phyloP scores from a whole-genome alignment of 2,797 vertebrate genomes.

The Gymnoscopelus braueri region DNA sequence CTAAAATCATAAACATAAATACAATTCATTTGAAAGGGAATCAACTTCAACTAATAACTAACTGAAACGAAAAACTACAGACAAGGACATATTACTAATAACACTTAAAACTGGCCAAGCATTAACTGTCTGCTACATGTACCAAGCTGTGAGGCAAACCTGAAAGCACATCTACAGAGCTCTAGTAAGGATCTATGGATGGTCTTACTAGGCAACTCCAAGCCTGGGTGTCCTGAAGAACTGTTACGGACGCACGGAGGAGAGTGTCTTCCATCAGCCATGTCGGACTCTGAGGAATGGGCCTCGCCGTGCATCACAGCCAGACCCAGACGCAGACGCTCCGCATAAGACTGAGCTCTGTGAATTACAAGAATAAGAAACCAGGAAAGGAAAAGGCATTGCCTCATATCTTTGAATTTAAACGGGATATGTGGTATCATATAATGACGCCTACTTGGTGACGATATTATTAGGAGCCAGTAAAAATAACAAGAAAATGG shows the following conservation, averaged over 20 bases:
- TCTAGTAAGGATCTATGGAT: conserved; percentile 8
- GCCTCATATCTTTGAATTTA: too few species aligned
- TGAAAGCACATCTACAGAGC: not conserved
- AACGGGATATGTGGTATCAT: too few species aligned
- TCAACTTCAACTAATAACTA: conserved; percentile 2
- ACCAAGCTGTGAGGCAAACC: conserved; percentile 21
- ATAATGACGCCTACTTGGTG: too few species aligned
- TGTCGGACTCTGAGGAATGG: conserved; percentile 96
- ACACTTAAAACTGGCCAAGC: conserved; percentile 1
- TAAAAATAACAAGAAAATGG: too few species aligned
- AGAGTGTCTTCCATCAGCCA: conserved; percentile 96
- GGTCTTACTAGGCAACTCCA: conserved; percentile 94
- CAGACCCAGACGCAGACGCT: conserved; percentile 92
- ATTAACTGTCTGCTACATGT: not conserved
- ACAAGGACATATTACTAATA: not conserved
- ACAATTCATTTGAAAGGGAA: not conserved
- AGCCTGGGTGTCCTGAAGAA: conserved; percentile 88
- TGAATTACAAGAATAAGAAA: not conserved
- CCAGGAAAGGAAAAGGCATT: not conserved
- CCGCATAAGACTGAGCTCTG: conserved; percentile 96
- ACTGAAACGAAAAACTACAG: conserved; percentile 20
- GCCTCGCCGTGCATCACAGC: conserved; percentile 98
- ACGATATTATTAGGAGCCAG: too few species aligned
- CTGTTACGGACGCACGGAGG: conserved; percentile 93
- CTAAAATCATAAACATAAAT: not conserved